Evolutionary conservation across 2,888 invertebrate genomes (phyloP), one percentile per base, ranked within the genome.

Genomic region (Stenurella melanura): DNA sequence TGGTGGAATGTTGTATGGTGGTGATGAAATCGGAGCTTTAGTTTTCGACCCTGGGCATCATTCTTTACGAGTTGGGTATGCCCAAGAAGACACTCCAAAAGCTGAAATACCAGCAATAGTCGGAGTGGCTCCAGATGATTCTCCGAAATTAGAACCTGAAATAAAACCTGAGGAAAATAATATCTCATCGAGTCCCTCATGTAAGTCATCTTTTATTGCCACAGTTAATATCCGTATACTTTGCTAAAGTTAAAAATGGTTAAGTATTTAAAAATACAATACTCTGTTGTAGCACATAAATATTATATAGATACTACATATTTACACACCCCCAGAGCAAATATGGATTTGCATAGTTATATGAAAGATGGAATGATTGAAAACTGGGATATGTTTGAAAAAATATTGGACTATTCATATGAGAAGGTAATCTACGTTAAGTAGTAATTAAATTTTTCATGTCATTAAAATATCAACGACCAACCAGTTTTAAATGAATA

Each of bases 321-420:
- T 87, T 92, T 99, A 7, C 96, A 97, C 87, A 96, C 97, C 0
- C 97, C 99, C 0, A 92, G 98, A 0, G 93, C 95, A 12, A 93
- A 94, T 80, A 95, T 97, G 95, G 98, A 99, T 88, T 93, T 97
- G 50, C 93, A 93, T 73, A 96, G 95, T 5, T 99, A 97, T 88
- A 96, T 99, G 94, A 98, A 98, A 88, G 99, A 99, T 84, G 98
- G 99, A 64, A 98, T 98, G 95, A 95, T 99, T 63, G 99, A 99
- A 86, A 98, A 99, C 89, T 99, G 99, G 99, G 98, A 99, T 87
- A 91, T 98, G 78, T 99, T 99, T 90, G 99, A 99, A 90, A 96
- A 97, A 90, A 96, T 98, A 85, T 90, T 96, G 30, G 98, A 99
- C 87, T 97, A 99, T 89, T 95, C 97, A 0, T 99, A 99, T 88